These are phyloP conservation scores for Platorchestia sp. DNA, from an alignment of 1,140 invertebrate genomes.

Conservation along the genomic window DNA sequence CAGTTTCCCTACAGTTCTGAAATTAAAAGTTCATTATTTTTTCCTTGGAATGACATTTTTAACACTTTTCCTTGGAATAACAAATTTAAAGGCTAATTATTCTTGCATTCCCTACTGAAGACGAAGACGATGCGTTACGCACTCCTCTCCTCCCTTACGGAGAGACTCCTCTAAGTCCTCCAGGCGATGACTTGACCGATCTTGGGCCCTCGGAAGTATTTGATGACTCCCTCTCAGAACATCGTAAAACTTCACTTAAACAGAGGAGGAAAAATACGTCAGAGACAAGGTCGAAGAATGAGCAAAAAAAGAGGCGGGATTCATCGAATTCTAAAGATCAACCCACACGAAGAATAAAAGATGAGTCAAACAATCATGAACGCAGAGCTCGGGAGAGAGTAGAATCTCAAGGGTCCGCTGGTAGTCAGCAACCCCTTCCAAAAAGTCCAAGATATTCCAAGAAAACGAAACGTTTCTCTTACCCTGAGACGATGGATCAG, in stretches of 20 bases:
- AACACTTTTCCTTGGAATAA: no score
- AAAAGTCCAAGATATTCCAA: constrained; percentile 12
- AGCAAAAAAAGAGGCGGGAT: neutral
- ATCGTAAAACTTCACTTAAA: constrained; percentile 58
- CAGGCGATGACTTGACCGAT: constrained; percentile 64
- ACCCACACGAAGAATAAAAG: neutral
- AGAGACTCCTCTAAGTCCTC: constrained; percentile 40
- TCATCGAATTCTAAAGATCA: constrained; percentile 11
- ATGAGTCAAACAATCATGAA: neutral
- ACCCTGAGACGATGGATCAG: neutral
- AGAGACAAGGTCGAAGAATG: neutral
- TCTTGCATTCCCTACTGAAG: neutral
- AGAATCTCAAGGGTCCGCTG: constrained; percentile 17
- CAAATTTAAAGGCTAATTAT: no score
- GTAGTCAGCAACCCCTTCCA: neutral
- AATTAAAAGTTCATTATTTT: no score
- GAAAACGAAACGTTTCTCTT: constrained; percentile 38
- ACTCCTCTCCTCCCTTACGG: neutral
- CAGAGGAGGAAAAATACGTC: neutral
- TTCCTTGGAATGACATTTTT: no score
- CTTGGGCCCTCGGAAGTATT: constrained; percentile 66
- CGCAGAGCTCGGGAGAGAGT: neutral
- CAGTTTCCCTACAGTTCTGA: no score
- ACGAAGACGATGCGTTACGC: neutral
- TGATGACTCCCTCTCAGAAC: constrained; percentile 65